Percentiles rank a stretch among this genome's conserved stretches.
Evolutionary conservation across 2,888 invertebrate species (phyloP).

Genomic region (Schizaphis graminum): DNA sequence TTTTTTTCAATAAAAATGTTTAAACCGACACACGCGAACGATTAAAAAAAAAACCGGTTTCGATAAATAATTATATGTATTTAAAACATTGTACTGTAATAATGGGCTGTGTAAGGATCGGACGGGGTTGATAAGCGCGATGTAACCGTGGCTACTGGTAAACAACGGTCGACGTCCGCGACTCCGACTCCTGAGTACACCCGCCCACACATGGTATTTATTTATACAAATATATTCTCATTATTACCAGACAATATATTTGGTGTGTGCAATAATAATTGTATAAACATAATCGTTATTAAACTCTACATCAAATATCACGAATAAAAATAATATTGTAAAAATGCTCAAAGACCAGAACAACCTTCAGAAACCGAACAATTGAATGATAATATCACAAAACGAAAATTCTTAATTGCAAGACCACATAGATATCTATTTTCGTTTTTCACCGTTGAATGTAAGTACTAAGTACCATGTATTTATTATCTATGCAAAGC

Average conservation of each 20-base stretch:
- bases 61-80: not conserved
- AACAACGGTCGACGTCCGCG: not conserved
- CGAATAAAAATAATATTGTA: too few relatives aligned
- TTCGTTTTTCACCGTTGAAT: not conserved
- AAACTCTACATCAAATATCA: too few relatives aligned
- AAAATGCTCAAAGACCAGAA: not conserved
- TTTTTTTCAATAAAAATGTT: not conserved
- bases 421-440: not conserved
- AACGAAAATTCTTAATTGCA: not conserved
- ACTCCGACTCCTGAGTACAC: not conserved
- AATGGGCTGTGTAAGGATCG: not conserved
- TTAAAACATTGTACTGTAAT: not conserved
- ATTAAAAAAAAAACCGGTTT: not conserved
- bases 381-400: not conserved
- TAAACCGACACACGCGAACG: not conserved
- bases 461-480: not conserved
- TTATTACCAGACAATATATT: not conserved
- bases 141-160: not conserved
- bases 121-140: not conserved
- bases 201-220: not conserved
- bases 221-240: constrained; percentile 22
- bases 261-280: not conserved
- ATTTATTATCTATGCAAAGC: not conserved
- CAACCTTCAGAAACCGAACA: not conserved
- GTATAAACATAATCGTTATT: not conserved